These are phyloP conservation scores for Nycteola revayana DNA, from an alignment of 2,888 invertebrate genomes.

Conservation along the genomic window DNA sequence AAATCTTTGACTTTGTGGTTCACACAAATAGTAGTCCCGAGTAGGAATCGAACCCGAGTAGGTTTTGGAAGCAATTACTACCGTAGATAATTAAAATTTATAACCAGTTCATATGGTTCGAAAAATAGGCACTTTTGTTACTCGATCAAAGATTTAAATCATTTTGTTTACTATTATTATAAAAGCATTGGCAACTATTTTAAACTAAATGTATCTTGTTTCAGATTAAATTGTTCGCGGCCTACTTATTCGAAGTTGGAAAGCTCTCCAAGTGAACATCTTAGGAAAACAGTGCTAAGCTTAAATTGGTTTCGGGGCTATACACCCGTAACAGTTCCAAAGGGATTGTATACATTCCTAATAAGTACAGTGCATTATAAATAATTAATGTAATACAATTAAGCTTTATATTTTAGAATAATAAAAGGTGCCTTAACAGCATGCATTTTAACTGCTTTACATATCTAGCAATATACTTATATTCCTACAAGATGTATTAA, in stretches of 20 bases:
- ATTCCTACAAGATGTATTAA: no score
- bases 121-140: no score
- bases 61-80: no score
- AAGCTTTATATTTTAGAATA: constrained; percentile 15
- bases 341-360: constrained; percentile 24
- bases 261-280: constrained; percentile 64
- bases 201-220: constrained; percentile 61
- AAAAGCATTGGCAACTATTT: no score
- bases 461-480: neutral
- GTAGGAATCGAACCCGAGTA: no score
- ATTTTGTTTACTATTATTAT: no score
- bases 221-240: constrained; percentile 95
- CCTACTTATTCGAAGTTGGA: constrained; percentile 92
- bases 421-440: constrained; percentile 17
- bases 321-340: constrained; percentile 4
- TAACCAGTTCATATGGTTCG: no score
- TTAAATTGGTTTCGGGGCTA: neutral
- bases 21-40: no score
- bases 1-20: no score
- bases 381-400: constrained; percentile 11
- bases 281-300: constrained; percentile 3
- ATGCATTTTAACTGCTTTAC: neutral
- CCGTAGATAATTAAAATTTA: no score
- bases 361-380: constrained; percentile 14
- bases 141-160: no score